A percentile compares a stretch with the other conserved stretches of the same genome.
phyloP scores from a whole-genome alignment of 2,797 vertebrate genomes.

The Denticeps clupeoides region DNA sequence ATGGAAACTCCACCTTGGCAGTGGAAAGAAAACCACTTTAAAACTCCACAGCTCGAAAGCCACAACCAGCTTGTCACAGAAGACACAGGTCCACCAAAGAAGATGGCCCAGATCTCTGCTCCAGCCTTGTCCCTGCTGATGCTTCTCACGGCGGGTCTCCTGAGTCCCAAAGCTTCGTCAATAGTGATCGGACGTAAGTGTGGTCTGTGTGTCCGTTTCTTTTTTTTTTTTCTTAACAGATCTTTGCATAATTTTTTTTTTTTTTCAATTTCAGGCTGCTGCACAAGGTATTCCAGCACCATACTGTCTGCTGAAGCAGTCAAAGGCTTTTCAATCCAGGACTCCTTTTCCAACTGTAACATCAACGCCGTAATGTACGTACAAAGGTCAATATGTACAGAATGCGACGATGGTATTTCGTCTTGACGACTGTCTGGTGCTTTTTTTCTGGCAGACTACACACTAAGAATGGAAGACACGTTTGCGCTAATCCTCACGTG shows the following conservation, averaged over 20 bases:
- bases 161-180: background rate
- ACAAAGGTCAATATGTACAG: background rate
- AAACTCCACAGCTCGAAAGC: background rate
- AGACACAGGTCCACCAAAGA: background rate
- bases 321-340: constrained; percentile 44
- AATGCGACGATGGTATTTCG: too few relatives aligned
- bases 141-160: background rate
- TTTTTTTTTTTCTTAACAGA: background rate
- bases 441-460: constrained; percentile 40
- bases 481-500: constrained; percentile 38
- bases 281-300: constrained; percentile 19
- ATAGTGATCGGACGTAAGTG: background rate
- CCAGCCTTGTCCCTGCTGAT: background rate
- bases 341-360: constrained; percentile 13
- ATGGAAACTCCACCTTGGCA: too few relatives aligned
- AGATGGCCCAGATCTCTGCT: constrained; percentile 9
- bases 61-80: background rate
- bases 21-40: background rate
- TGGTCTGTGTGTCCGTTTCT: background rate
- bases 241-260: background rate
- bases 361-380: constrained; percentile 54
- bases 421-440: background rate
- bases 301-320: constrained; percentile 13
- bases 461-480: constrained; percentile 23
- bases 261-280: constrained; percentile 29